A percentile compares a stretch with the other conserved stretches of the same genome.
phyloP scores from a whole-genome alignment of 2,797 vertebrate species.

The Todus mexicanus region DNA sequence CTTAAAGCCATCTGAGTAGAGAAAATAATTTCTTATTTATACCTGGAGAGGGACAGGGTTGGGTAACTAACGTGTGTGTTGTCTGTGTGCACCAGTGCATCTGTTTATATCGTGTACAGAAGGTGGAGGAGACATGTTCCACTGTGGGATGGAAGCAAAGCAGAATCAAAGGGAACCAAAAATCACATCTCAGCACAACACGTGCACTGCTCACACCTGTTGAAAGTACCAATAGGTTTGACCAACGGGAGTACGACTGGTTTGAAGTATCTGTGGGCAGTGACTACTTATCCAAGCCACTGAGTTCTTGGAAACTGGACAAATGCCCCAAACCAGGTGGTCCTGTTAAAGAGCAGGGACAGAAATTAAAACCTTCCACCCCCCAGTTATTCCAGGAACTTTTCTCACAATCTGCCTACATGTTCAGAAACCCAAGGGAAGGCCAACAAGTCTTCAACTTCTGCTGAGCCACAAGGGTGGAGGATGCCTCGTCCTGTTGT shows the following conservation, averaged over 20 bases:
- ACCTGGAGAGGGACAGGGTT: not conserved
- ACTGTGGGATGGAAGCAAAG: not conserved
- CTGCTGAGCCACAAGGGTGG: not conserved
- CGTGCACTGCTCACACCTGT: rapidly evolving
- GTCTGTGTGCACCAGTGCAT: no score
- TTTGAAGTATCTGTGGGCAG: not conserved
- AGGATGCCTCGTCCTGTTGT: not conserved
- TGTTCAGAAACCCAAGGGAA: not conserved
- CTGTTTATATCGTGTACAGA: not conserved
- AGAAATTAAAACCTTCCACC: not conserved
- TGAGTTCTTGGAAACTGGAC: not conserved
- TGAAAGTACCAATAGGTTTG: not conserved
- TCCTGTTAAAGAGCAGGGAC: not conserved
- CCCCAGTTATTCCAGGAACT: not conserved
- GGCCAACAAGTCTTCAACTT: not conserved
- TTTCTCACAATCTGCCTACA: not conserved
- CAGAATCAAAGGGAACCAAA: not conserved
- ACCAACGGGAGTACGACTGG: rapidly evolving
- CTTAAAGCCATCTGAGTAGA: not conserved
- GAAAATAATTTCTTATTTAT: not conserved
- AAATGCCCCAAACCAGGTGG: not conserved
- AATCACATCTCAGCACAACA: not conserved
- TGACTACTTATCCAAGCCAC: not conserved
- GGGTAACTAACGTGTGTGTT: rapidly evolving
- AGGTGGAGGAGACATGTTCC: not conserved